Evolutionary conservation across 2,888 invertebrate genomes (phyloP), one percentile per base, ranked within the genome.

Genomic region (Thereva unica): DNA sequence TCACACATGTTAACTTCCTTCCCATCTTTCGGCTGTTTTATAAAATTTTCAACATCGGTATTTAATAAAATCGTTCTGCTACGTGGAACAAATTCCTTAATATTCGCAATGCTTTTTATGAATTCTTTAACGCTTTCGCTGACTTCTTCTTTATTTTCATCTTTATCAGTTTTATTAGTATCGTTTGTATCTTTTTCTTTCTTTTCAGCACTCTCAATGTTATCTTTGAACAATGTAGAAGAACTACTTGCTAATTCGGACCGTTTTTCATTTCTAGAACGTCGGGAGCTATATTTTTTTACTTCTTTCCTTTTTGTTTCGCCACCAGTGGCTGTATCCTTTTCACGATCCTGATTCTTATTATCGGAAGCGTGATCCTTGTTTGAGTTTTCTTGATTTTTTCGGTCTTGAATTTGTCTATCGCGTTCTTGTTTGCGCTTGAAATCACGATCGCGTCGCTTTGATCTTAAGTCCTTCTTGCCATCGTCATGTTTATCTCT

Each of bases 351-450:
- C 23, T 23, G 23, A 40, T 44, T 38, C 7, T 67, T 67, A n/a
- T 70, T 67, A 9, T 71, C 68, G 1, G 9, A 7, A 10, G 65
- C 59, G 4, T 66, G 66, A 4, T 71, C 72, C 3, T n/a, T 3
- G 1, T 70, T 69, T 0, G 57, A 23, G 5, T 8, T 69, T 38
- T 55, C 69, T 42, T 23, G 52, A 66, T 38, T 52, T 65, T 37
- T 71, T 72, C 67, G 68, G 6, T 73, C 4, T 52, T 71, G 70
- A 12, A 74, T 79, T 72, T 77, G 77, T 73, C 78, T 77, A 71
- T 82, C 78, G 74, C 84, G 77, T 40, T 78, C 79, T 59, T 78
- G 78, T 4, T 77, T 76, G 0, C 80, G 74, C 4, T 76, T 74
- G 61, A 78, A 78, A 70, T 79, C 78, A 4, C 80, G 77, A 61